Percentiles rank a stretch among this genome's conserved stretches.
These are phyloP conservation scores for Scartelaos histophorus DNA, from an alignment of 2,113 vertebrate species.

Conservation along the genomic window DNA sequence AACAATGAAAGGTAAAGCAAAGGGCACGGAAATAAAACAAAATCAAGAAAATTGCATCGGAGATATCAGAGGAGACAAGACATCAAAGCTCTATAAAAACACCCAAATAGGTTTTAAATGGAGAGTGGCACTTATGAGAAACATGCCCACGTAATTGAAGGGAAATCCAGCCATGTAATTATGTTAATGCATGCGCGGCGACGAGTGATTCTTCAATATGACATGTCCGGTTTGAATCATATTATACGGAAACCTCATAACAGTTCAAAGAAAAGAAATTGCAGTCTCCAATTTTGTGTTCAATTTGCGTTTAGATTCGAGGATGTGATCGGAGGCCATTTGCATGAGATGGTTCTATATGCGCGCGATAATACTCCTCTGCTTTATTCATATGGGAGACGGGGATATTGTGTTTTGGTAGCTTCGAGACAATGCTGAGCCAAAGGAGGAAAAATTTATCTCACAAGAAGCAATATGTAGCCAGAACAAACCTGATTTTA, in stretches of 20 bases:
- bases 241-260: neutral
- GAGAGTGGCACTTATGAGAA: slow-evolving; percentile 33
- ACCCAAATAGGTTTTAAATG: slow-evolving; percentile 32
- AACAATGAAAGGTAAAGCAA: neutral
- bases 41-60: neutral
- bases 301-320: neutral
- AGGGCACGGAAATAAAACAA: neutral
- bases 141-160: slow-evolving; percentile 33
- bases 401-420: neutral
- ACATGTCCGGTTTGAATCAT: slow-evolving; percentile 27
- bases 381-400: neutral
- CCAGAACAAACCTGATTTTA: neutral
- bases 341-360: neutral
- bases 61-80: neutral
- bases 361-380: neutral
- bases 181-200: slow-evolving; percentile 29
- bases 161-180: slow-evolving; percentile 39
- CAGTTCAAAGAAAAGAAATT: slow-evolving; percentile 6
- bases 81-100: slow-evolving; percentile 25
- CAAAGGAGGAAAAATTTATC: neutral
- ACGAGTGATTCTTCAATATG: slow-evolving; percentile 27
- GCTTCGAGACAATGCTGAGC: neutral
- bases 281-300: neutral
- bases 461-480: neutral
- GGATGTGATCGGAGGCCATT: neutral